Percentiles rank a stretch among this genome's conserved stretches.
Evolutionary conservation across 2,888 invertebrate species (phyloP).

Genomic region (Microdon myrmicae): DNA sequence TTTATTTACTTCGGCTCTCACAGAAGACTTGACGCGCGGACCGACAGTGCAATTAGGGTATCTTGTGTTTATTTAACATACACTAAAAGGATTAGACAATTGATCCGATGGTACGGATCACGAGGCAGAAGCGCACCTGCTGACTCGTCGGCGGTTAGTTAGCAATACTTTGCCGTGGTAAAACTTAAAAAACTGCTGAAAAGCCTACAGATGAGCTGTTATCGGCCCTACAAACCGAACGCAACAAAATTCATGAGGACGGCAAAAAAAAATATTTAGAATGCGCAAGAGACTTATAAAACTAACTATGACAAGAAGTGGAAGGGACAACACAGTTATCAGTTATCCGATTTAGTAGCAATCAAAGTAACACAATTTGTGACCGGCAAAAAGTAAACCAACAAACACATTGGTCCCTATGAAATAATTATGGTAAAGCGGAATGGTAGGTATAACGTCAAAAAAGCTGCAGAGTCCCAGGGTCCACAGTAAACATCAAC

Average conservation of each 20-base stretch:
- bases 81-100: too few relatives aligned
- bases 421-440: neutral
- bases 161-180: conserved; percentile 11
- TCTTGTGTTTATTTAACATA: too few relatives aligned
- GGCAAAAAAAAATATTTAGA: too few relatives aligned
- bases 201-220: neutral
- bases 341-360: neutral
- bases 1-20: too few relatives aligned
- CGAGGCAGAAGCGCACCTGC: too few relatives aligned
- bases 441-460: neutral
- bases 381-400: neutral
- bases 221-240: neutral
- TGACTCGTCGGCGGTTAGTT: too few relatives aligned
- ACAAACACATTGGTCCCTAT: neutral
- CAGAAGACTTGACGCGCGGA: too few relatives aligned
- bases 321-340: neutral
- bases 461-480: neutral
- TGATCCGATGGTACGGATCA: too few relatives aligned
- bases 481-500: neutral
- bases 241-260: too few relatives aligned
- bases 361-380: neutral
- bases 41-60: too few relatives aligned
- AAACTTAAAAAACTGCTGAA: neutral
- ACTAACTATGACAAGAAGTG: neutral
- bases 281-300: too few relatives aligned